Percentiles rank a stretch among this genome's conserved stretches.
Evolutionary conservation across 2,113 vertebrate genomes (phyloP).

Genomic region (Steatornis caripensis): DNA sequence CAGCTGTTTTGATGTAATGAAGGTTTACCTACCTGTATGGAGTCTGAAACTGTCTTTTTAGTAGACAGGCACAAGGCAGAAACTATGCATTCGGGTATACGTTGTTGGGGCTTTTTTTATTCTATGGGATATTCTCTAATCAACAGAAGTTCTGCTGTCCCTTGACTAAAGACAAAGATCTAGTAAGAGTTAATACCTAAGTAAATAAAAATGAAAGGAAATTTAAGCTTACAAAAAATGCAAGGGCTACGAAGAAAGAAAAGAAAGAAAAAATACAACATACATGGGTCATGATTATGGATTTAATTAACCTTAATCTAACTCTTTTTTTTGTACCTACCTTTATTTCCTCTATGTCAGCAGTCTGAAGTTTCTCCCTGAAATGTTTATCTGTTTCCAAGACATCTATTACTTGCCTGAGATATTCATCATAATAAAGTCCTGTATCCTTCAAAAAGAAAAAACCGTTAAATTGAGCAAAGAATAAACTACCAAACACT

Average conservation of each 20-base stretch:
- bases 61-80: neutral
- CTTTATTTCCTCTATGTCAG: slow-evolving; percentile 99
- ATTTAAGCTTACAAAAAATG: neutral
- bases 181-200: neutral
- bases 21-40: neutral
- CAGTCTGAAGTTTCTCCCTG: slow-evolving; percentile 95
- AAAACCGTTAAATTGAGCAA: neutral
- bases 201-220: neutral
- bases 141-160: neutral
- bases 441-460: slow-evolving; percentile 87
- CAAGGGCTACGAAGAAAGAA: neutral
- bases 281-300: neutral
- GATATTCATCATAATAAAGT: slow-evolving; percentile 96
- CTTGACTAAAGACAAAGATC: neutral
- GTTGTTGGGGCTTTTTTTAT: neutral
- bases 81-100: neutral
- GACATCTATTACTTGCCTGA: slow-evolving; percentile 97
- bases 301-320: neutral
- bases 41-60: neutral
- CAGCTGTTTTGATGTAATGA: neutral
- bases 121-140: neutral
- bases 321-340: slow-evolving; percentile 60
- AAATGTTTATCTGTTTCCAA: slow-evolving; percentile 97
- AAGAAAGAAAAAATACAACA: neutral
- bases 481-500: neutral